Percentiles rank a stretch among this genome's conserved stretches.
These are phyloP conservation scores for Clistopyga incitator DNA, from an alignment of 2,888 invertebrate genomes.

Conservation along the genomic window DNA sequence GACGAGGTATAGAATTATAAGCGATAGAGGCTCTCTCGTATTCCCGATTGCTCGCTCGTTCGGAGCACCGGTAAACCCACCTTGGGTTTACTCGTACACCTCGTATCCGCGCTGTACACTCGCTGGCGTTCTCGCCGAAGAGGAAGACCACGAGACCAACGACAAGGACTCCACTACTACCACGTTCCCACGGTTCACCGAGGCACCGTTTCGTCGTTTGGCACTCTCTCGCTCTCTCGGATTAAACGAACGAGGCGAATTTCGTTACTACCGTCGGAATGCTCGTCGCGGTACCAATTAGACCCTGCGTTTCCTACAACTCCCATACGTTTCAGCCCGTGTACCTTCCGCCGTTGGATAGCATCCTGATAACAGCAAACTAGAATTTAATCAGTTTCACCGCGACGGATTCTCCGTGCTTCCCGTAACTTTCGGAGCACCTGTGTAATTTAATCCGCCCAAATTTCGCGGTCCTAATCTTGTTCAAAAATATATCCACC, in stretches of 20 bases:
- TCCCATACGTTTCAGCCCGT: neutral
- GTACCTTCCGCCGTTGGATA: neutral
- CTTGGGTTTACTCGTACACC: constrained; percentile 20
- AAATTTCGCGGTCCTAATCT: too few species aligned
- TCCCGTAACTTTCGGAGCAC: neutral
- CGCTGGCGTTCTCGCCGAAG: constrained; percentile 13
- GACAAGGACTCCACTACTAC: constrained; percentile 24
- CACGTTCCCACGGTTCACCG: constrained; percentile 57
- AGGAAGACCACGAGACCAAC: constrained; percentile 19
- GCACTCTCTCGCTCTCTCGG: constrained; percentile 45
- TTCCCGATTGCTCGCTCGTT: constrained; percentile 31
- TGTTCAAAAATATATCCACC: too few species aligned
- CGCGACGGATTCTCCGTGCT: neutral
- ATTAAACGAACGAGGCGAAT: constrained; percentile 56
- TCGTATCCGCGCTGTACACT: constrained; percentile 10
- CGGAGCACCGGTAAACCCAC: constrained; percentile 38
- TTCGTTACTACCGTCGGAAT: constrained; percentile 44
- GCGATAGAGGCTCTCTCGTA: constrained; percentile 64
- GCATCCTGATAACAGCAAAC: constrained; percentile 16
- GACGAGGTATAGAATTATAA: constrained; percentile 77
- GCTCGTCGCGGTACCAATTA: constrained; percentile 39
- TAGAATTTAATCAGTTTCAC: constrained; percentile 11
- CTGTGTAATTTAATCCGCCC: neutral
- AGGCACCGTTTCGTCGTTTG: constrained; percentile 51
- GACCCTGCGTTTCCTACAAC: constrained; percentile 25